Evolutionary conservation across 53 echinoderm and acorn worm species (phyloP), one percentile per base, ranked within the genome.

Genomic region (Apostichopus leukothele): DNA sequence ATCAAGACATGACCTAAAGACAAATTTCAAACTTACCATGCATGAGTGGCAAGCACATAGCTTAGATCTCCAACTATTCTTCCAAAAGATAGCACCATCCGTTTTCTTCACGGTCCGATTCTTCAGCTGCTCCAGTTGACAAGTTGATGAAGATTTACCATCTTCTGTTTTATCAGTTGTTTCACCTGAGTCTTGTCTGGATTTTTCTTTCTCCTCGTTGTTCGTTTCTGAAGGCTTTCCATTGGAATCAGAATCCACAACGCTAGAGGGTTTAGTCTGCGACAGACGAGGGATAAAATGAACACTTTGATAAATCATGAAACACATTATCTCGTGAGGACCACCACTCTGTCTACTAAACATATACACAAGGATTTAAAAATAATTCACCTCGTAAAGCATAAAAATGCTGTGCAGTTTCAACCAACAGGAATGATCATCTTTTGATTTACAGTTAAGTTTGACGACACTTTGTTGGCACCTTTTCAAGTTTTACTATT

Each of bases 31-130:
- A 27, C 93, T 74, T 79, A 95, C 98, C 98, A 95, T 92, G 63
- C 98, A 97, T 55, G 92, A 87, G 39, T 76, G 52, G 76, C 98
- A 97, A 9, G 86, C 81, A 91, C 98, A 97, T 16, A 95, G 90
- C 77, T 97, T 97, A 53, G 71, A 84, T 54, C 95, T 91, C 98
- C 98, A 97, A 16, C 94, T 91, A 14, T 63, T 75, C 8, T 93
- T 90, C 98, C 98, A 97, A 76, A 97, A 97, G 7, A 93, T 88
- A 0, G 98, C 93, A 89, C 94, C 92, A 1, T 89, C 75, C 51
- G 75, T 90, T 84, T 67, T 89, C 53, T 88, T 88, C 11, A 97
- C 73, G 57, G 76, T 86, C 52, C 95, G 90, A 26, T 54, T 88
- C 55, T 91, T 89, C 74, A 97, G 87, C 13, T 95, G 90, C 73